Conservation (phyloP, 2,888 invertebrate species). For the Cerastoderma edule region DNA sequence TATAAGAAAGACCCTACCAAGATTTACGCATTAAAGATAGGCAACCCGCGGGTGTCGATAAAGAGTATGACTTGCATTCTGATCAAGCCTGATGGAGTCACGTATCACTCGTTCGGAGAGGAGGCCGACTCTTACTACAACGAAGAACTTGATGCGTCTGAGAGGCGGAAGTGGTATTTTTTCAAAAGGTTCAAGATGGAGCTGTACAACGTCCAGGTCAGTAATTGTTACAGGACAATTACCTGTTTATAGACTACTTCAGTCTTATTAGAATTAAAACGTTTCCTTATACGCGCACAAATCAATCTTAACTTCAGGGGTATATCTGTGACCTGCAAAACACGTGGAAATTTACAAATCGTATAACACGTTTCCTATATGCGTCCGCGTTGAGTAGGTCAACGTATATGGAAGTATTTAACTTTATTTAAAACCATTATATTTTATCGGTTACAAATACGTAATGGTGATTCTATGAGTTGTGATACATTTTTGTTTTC, state of each 20-base stretch:
- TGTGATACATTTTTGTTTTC: too few relatives aligned
- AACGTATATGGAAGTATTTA: too few relatives aligned
- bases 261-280: not conserved
- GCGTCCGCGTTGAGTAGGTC: not conserved
- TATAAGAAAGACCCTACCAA: not conserved
- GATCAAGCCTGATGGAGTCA: constrained; percentile 10
- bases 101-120: constrained; percentile 12
- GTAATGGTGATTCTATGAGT: too few relatives aligned
- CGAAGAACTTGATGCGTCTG: not conserved
- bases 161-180: constrained; percentile 7
- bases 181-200: constrained; percentile 18
- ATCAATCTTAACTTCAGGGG: not conserved
- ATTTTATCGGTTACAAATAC: too few relatives aligned
- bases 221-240: not conserved
- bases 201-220: constrained; percentile 9
- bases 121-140: constrained; percentile 4
- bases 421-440: too few relatives aligned
- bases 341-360: not conserved
- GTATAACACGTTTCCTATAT: not conserved
- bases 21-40: constrained; percentile 5
- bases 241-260: not conserved
- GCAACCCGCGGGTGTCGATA: constrained; percentile 6
- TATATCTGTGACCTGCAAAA: not conserved
- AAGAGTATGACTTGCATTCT: constrained; percentile 12
- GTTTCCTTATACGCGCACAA: not conserved